Base-by-base conservation (phyloP, 2,888 invertebrate genomes). In the Drosophila conformis region DNA sequence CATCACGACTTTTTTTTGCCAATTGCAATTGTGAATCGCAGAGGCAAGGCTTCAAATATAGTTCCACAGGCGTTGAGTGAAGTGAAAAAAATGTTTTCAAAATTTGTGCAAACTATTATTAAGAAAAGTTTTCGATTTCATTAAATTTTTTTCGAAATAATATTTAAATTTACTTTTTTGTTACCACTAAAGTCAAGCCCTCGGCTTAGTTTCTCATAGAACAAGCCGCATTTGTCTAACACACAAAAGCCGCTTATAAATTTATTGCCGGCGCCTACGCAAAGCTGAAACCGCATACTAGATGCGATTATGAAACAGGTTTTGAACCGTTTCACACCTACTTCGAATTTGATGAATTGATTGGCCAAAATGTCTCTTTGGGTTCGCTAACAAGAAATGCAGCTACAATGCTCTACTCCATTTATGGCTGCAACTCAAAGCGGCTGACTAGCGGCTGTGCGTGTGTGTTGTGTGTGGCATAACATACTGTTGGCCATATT, bases 401-500 rank as follows among this genome's bases (percentile, higher is more conserved):
- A 78, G 64, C 49, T 25, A n/a, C 25, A 56, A 31, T 49, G 51
- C 15, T 25, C 51, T 60, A 59, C 54, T 48, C 78, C 78, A 62
- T 80, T 59, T 78, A 78, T 60, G 80, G 78, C 29, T 51, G 46
- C 61, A 68, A 21, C 62, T 52, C 31, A 21, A 59, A 56, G 56
- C 21, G 21, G 61, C 38, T 33, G 13, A 25, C 40, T 29, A 25
- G 48, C 18, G 18, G 53, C 38, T 51, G 42, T 59, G 48, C 51
- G 53, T 52, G 40, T 51, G 62, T 67, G 21, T 21, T 40, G 46
- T 38, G 46, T 42, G 31, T 42, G 69, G 48, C 65, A 57, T 36
- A 63, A 52, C 62, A 63, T 69, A 48, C 59, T 57, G n/a, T 46
- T 63, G 56, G 2, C 89, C 70, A 79, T 86, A 88, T 74, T 79